These are phyloP conservation scores for Oryzias woworae DNA, from an alignment of 2,113 vertebrate genomes.

Conservation along the genomic window DNA sequence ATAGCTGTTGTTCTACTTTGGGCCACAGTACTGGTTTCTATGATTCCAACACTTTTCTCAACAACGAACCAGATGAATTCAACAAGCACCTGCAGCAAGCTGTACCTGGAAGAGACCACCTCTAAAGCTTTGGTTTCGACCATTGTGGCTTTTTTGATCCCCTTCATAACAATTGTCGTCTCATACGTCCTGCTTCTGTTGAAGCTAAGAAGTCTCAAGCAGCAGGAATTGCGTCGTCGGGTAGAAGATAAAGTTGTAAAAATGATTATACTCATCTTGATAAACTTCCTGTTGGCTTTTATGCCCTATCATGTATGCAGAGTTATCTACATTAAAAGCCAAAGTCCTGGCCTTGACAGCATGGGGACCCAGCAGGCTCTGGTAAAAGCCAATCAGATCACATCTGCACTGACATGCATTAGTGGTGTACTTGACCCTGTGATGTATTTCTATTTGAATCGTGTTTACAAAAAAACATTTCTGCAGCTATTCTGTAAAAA, in stretches of 20 bases:
- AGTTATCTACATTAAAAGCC: slow-evolving; percentile 62
- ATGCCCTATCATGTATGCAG: slow-evolving; percentile 76
- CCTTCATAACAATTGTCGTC: slow-evolving; percentile 55
- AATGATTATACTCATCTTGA: slow-evolving; percentile 68
- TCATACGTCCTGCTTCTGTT: slow-evolving; percentile 70
- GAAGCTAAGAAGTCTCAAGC: slow-evolving; percentile 55
- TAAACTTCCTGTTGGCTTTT: slow-evolving; percentile 73
- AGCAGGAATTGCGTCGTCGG: slow-evolving; percentile 7
- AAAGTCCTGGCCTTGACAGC: not conserved
- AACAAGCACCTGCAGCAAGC: slow-evolving; percentile 54
- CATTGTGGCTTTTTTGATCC: slow-evolving; percentile 65
- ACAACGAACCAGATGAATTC: slow-evolving; percentile 7
- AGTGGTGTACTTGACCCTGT: slow-evolving; percentile 74
- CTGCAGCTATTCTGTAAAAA: slow-evolving; percentile 57
- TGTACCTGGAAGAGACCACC: slow-evolving; percentile 70
- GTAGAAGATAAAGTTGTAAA: slow-evolving; percentile 66
- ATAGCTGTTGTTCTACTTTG: slow-evolving; percentile 61
- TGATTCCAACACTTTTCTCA: slow-evolving; percentile 63
- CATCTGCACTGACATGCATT: slow-evolving; percentile 75
- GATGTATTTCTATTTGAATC: slow-evolving; percentile 78
- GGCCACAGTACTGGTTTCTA: slow-evolving; percentile 49
- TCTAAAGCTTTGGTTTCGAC: slow-evolving; percentile 61
- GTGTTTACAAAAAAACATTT: slow-evolving; percentile 56
- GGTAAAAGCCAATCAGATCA: slow-evolving; percentile 66
- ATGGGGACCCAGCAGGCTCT: slow-evolving; percentile 14